A percentile compares a stretch with the other conserved stretches of the same genome.
These are phyloP conservation scores for Biston betularia DNA, from an alignment of 2,888 invertebrate species.

Conservation along the genomic window DNA sequence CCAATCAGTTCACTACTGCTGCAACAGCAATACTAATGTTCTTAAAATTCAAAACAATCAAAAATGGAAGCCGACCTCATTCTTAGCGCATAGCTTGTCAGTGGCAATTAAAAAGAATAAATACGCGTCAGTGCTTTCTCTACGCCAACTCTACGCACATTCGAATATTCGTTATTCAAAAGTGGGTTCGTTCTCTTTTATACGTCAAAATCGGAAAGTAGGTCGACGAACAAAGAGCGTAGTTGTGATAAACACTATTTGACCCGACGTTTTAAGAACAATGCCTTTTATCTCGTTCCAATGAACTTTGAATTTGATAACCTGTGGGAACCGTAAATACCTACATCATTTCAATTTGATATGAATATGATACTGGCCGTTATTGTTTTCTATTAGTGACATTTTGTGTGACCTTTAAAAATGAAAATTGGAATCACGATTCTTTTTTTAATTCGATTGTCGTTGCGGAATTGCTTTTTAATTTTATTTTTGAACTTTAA, in stretches of 20 bases:
- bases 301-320: slow-evolving; percentile 77
- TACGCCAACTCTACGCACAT: slow-evolving; percentile 43
- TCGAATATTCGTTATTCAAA: slow-evolving; percentile 40
- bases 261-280: slow-evolving; percentile 67
- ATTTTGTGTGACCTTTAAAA: slow-evolving; percentile 46
- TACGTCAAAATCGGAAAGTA: slow-evolving; percentile 57
- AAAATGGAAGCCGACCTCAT: slow-evolving; percentile 43
- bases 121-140: slow-evolving; percentile 47
- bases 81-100: slow-evolving; percentile 40
- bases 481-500: slow-evolving; percentile 30
- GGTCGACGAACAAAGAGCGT: slow-evolving; percentile 66
- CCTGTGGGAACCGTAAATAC: slow-evolving; percentile 74
- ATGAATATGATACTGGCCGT: slow-evolving; percentile 50
- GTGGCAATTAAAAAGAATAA: slow-evolving; percentile 49
- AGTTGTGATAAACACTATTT: slow-evolving; percentile 60
- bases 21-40: slow-evolving; percentile 16
- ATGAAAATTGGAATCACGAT: slow-evolving; percentile 41
- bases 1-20: slow-evolving; percentile 2
- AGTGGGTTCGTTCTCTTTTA: slow-evolving; percentile 43
- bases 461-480: slow-evolving; percentile 16
- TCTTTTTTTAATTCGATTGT: slow-evolving; percentile 39
- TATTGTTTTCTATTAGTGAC: slow-evolving; percentile 49
- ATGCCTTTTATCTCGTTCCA: slow-evolving; percentile 74
- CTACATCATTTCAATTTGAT: slow-evolving; percentile 59
- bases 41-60: slow-evolving; percentile 41